Evolutionary conservation across 2,888 invertebrate genomes (phyloP).

Genomic region (Agriopis marginaria): DNA sequence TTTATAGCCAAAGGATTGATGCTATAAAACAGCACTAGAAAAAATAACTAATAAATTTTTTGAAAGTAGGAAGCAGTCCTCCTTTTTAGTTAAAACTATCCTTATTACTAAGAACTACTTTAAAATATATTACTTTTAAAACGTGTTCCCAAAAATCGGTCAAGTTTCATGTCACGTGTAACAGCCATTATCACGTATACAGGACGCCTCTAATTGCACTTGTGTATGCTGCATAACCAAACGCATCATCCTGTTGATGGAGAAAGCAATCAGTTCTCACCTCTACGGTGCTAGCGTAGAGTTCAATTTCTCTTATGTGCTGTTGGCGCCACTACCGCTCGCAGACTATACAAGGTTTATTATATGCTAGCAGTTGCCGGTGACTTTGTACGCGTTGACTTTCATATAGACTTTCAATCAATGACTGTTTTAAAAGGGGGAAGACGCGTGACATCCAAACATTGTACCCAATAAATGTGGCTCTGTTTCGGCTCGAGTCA

Average conservation of each 20-base stretch:
- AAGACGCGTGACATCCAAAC: too few species aligned
- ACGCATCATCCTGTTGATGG: slow-evolving; percentile 44
- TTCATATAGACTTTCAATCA: too few species aligned
- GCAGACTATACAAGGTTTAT: not conserved
- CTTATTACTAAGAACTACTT: too few species aligned
- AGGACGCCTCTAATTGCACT: slow-evolving; percentile 62
- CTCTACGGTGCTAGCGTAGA: slow-evolving; percentile 12
- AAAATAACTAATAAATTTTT: too few species aligned
- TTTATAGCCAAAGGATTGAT: too few species aligned
- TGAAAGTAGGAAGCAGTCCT: too few species aligned
- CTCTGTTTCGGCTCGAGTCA: too few species aligned
- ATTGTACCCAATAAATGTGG: too few species aligned
- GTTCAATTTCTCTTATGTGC: slow-evolving; percentile 7
- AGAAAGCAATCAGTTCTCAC: slow-evolving; percentile 11
- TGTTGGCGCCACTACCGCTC: slow-evolving; percentile 4
- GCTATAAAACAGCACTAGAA: too few species aligned
- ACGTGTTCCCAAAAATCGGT: slow-evolving; percentile 8
- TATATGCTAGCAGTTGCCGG: not conserved
- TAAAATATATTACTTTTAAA: not conserved
- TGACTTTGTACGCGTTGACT: too few species aligned
- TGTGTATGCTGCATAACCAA: slow-evolving; percentile 60
- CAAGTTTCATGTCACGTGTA: slow-evolving; percentile 58
- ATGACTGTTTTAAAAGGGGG: too few species aligned
- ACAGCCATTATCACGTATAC: slow-evolving; percentile 55
- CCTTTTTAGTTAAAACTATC: too few species aligned